Evolutionary conservation across 2,888 invertebrate genomes (phyloP).

Genomic region (Latheticus oryzae): DNA sequence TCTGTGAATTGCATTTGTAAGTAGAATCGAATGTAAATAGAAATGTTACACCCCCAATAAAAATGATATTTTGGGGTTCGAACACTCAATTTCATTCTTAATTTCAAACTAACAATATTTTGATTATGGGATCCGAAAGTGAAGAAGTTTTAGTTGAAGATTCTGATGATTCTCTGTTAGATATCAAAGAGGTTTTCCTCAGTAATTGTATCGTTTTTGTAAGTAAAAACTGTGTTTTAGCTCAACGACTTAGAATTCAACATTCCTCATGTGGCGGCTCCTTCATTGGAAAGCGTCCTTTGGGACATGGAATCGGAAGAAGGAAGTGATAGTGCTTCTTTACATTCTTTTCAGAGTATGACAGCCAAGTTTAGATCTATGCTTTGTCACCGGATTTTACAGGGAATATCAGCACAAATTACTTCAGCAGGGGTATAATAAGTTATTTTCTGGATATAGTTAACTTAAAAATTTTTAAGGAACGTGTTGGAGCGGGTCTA

Average conservation of each 20-base stretch:
- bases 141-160: slow-evolving; percentile 61
- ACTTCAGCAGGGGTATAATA: slow-evolving; percentile 81
- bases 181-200: slow-evolving; percentile 60
- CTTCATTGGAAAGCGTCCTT: slow-evolving; percentile 84
- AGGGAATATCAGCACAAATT: slow-evolving; percentile 90
- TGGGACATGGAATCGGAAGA: slow-evolving; percentile 79
- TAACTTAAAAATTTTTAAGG: slow-evolving; percentile 68
- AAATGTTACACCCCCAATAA: slow-evolving; percentile 36
- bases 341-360: slow-evolving; percentile 68
- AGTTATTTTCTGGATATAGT: slow-evolving; percentile 2
- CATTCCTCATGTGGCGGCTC: slow-evolving; percentile 79
- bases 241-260: slow-evolving; percentile 85
- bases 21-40: slow-evolving; percentile 29
- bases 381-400: slow-evolving; percentile 82
- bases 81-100: slow-evolving; percentile 5
- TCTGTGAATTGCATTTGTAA: slow-evolving; percentile 13
- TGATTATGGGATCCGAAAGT: slow-evolving; percentile 62
- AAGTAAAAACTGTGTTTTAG: slow-evolving; percentile 70
- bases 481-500: slow-evolving; percentile 88
- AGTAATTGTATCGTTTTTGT: slow-evolving; percentile 17
- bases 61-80: slow-evolving; percentile 19
- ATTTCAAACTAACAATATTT: too few relatives aligned
- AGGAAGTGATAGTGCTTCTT: slow-evolving; percentile 70
- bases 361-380: slow-evolving; percentile 72
- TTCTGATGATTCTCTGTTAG: slow-evolving; percentile 62